Evolutionary conservation across 2,797 vertebrate species (phyloP).

Genomic region (Scleropages formosus): DNA sequence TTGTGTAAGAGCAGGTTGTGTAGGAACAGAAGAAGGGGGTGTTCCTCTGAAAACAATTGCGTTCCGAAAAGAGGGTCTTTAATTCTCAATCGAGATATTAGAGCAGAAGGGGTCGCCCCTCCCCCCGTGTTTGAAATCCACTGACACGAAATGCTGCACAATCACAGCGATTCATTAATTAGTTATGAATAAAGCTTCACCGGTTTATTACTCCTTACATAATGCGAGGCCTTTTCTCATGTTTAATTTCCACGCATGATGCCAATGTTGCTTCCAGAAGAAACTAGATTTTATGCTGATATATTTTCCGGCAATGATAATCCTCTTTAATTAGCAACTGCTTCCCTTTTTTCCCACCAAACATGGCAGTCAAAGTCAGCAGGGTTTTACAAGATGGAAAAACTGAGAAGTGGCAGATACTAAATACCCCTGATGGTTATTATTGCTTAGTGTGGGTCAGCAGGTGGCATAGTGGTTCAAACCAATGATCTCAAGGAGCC

Average conservation of each 20-base stretch:
- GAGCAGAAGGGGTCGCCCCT: background rate
- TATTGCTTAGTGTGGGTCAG: too few species aligned
- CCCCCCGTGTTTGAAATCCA: background rate
- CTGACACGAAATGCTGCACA: background rate
- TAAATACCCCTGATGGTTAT: background rate
- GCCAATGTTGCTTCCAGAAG: background rate
- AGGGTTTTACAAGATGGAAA: background rate
- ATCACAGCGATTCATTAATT: slow-evolving; percentile 12
- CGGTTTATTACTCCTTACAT: background rate
- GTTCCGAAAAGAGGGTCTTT: slow-evolving; percentile 7
- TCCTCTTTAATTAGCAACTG: background rate
- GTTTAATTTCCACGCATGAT: background rate
- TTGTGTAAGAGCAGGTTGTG: slow-evolving; percentile 24
- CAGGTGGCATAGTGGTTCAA: too few species aligned
- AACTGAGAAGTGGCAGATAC: background rate
- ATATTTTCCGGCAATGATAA: slow-evolving; percentile 10
- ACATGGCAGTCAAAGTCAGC: background rate
- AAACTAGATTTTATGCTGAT: background rate
- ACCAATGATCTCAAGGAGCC: too few species aligned
- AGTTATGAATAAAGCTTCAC: slow-evolving; percentile 9
- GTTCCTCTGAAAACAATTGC: slow-evolving; percentile 33
- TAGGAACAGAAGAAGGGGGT: slow-evolving; percentile 26
- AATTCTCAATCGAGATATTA: slow-evolving; percentile 15
- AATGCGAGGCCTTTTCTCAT: background rate
- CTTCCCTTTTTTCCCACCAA: background rate